A percentile compares a stretch with the other conserved stretches of the same genome.
Conservation (phyloP, 2,888 invertebrate species). For the Tachina fera region DNA sequence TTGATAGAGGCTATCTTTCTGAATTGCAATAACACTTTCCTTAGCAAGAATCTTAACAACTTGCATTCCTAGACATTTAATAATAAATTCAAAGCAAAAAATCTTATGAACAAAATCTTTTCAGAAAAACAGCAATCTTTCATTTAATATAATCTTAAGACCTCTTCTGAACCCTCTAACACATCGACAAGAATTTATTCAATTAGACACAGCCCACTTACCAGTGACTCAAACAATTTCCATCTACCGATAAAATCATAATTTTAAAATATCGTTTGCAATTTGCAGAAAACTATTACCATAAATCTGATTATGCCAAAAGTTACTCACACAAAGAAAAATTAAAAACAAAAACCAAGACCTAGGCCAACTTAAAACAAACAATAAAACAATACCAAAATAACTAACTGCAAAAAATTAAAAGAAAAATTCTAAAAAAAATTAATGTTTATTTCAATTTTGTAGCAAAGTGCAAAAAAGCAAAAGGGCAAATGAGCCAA, state of each 20-base stretch:
- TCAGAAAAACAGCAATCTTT: background rate
- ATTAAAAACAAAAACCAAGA: conserved; percentile 1
- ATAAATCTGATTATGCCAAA: conserved; percentile 67
- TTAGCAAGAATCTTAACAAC: too few species aligned
- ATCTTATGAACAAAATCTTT: too few species aligned
- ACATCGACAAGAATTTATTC: conserved; percentile 48
- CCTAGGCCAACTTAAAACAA: conserved; percentile 41
- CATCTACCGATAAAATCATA: conserved; percentile 40
- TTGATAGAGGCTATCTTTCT: too few species aligned
- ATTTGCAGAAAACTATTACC: conserved; percentile 69
- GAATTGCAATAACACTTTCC: too few species aligned
- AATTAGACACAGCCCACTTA: conserved; percentile 55
- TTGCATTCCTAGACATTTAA: too few species aligned
- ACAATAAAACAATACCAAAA: conserved; percentile 49
- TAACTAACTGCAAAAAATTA: background rate
- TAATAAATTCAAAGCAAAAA: too few species aligned
- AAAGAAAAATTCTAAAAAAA: conserved; percentile 14
- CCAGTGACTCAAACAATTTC: conserved; percentile 1
- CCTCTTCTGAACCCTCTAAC: conserved; percentile 18
- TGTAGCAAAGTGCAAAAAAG: conserved; percentile 61
- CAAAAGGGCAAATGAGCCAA: conserved; percentile 68
- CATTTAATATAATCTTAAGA: conserved; percentile 13
- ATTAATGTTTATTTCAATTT: conserved; percentile 60
- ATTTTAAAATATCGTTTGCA: conserved; percentile 62
- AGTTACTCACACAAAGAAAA: conserved; percentile 31